A percentile compares a stretch with the other conserved stretches of the same genome.
These are phyloP conservation scores for Drosophila vallismaia DNA, from an alignment of 2,888 invertebrate species.

Conservation along the genomic window DNA sequence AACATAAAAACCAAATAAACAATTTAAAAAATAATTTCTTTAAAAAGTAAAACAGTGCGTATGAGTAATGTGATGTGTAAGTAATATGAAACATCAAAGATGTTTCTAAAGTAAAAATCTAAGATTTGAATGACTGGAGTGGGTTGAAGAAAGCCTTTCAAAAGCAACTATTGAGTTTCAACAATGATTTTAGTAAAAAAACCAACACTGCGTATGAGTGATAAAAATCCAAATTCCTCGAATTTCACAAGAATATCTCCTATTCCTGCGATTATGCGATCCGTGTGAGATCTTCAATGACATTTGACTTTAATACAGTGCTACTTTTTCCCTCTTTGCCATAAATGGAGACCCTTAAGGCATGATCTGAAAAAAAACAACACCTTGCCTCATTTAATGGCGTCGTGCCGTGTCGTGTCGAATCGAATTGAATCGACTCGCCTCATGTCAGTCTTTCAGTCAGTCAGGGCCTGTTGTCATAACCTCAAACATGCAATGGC, in stretches of 20 bases:
- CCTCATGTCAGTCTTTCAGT: slow-evolving; percentile 21
- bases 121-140: background rate
- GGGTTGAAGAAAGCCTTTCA: background rate
- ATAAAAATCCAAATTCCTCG: too few species aligned
- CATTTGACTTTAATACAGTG: slow-evolving; percentile 30
- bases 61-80: slow-evolving; percentile 9
- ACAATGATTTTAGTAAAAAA: background rate
- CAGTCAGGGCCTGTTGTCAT: slow-evolving; percentile 59
- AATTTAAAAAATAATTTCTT: slow-evolving; percentile 2
- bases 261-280: background rate
- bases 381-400: slow-evolving; percentile 52
- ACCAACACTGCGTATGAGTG: background rate
- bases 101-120: too few species aligned
- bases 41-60: slow-evolving; percentile 13
- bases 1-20: background rate
- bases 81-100: too few species aligned
- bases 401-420: slow-evolving; percentile 47
- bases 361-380: slow-evolving; percentile 20
- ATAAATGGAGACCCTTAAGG: slow-evolving; percentile 31
- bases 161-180: too few species aligned
- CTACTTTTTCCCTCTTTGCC: background rate
- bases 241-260: background rate
- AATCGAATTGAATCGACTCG: slow-evolving; percentile 26
- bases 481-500: slow-evolving; percentile 61
- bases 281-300: slow-evolving; percentile 1